Evolutionary conservation across 2,888 invertebrate genomes (phyloP), one percentile per base, ranked within the genome.

Genomic region (Herminia tarsipennalis): DNA sequence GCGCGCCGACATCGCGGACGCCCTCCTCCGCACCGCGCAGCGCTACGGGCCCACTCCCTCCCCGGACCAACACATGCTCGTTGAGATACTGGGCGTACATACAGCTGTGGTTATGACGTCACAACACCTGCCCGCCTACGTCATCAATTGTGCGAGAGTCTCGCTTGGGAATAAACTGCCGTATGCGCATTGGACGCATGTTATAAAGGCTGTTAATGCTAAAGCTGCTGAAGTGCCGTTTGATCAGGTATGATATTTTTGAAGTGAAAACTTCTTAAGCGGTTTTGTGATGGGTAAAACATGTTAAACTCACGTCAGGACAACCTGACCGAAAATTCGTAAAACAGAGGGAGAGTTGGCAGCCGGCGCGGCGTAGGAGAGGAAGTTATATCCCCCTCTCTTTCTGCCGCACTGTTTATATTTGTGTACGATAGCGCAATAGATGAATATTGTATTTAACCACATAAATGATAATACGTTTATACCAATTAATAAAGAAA

Each of bases 41-140:
- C 65, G 74, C 2, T 69, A 70, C 63, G 82, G 79, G 0, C 47
- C 66, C 5, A 17, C 56, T 0, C 75, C 79, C 0, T 49, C 51
- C 1, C 10, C 45, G 0, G 71, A 81, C 0, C 59, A 80, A 13
- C 56, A 67, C 21, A 67, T 86, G 35, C 48, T 88, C 0, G 27
- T 84, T 0, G 89, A 89, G 66, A 58, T 89, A 12, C 45, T 85
- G 1, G 84, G 84, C 12, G 77, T 88, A 14, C 89, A 89, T 41
- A 65, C 69, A 2, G 42, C 55, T 0, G 43, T 65, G 0, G 56
- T 81, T 17, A 46, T 77, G 14, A 58, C 70, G 27, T 42, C 64
- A 1, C n/a, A 42, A 0, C 77, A 81, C 25, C 21, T 86, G 10
- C 57, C 66, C 32, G 39, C 51, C 5, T 63, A 75, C 30, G 61